A percentile compares a stretch with the other conserved stretches of the same genome.
These are phyloP conservation scores for Synergus umbraculus DNA, from an alignment of 2,888 invertebrate genomes.

Conservation along the genomic window DNA sequence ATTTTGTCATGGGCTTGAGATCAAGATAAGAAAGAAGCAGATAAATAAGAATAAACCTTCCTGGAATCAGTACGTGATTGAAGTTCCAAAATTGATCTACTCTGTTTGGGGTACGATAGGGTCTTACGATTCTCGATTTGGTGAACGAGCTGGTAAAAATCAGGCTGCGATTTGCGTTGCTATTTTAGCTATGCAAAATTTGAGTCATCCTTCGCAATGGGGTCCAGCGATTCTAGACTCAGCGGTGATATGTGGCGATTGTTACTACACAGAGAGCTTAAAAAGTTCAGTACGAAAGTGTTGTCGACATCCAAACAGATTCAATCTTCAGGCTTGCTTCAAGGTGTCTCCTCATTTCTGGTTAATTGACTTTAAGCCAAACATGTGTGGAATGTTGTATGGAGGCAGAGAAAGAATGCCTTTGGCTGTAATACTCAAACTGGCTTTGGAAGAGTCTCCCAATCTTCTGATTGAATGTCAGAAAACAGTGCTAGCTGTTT, in stretches of 20 bases:
- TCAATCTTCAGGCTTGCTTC: conserved; percentile 64
- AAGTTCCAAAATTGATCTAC: conserved; percentile 69
- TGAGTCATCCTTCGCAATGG: conserved; percentile 72
- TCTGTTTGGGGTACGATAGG: conserved; percentile 74
- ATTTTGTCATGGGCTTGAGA: conserved; percentile 56
- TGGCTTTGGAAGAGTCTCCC: conserved; percentile 57
- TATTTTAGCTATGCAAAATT: conserved; percentile 65
- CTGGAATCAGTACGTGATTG: conserved; percentile 71
- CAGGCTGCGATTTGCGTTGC: conserved; percentile 69
- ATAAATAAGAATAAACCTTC: conserved; percentile 53
- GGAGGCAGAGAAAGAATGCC: conserved; percentile 56
- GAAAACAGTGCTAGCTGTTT: conserved; percentile 61
- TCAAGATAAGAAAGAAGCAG: conserved; percentile 26
- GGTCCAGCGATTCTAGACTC: conserved; percentile 70
- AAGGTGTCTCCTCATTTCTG: conserved; percentile 69
- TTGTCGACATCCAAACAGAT: conserved; percentile 61
- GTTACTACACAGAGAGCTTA: conserved; percentile 69
- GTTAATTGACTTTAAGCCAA: conserved; percentile 64
- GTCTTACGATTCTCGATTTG: conserved; percentile 67
- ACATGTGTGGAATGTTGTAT: conserved; percentile 68
- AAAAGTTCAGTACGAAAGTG: conserved; percentile 54
- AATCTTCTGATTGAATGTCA: conserved; percentile 69
- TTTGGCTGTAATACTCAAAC: conserved; percentile 58
- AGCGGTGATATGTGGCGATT: conserved; percentile 70
- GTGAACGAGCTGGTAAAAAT: conserved; percentile 67